Evolutionary conservation across 1,140 invertebrate species (phyloP).

Genomic region (Aplysia californica): DNA sequence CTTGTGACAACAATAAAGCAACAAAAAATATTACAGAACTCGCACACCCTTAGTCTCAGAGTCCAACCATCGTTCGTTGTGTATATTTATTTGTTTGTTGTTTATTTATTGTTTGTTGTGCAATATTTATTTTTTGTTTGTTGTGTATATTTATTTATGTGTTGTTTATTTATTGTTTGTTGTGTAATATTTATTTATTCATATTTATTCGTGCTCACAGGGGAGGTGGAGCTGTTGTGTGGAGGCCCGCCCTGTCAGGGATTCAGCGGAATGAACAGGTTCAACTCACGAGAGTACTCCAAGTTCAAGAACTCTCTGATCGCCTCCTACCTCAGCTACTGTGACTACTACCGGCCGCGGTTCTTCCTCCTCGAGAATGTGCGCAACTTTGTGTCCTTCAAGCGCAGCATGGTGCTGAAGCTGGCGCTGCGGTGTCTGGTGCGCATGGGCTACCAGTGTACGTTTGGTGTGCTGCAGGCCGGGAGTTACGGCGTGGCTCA

Average conservation of each 20-base stretch:
- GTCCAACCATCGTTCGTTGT: no score
- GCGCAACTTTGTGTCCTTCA: slow-evolving; percentile 86
- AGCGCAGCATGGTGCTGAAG: slow-evolving; percentile 86
- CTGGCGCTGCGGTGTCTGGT: slow-evolving; percentile 81
- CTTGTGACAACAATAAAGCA: no score
- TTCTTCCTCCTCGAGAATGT: slow-evolving; percentile 91
- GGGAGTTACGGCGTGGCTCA: slow-evolving; percentile 89
- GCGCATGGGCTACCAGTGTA: slow-evolving; percentile 87
- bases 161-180: no score
- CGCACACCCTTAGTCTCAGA: no score
- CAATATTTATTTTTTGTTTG: no score
- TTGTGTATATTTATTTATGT: no score
- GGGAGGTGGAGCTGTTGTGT: slow-evolving; percentile 86
- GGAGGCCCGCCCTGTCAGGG: slow-evolving; percentile 94
- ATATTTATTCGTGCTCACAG: slow-evolving; percentile 1
- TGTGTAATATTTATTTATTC: no score
- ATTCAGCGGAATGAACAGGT: slow-evolving; percentile 91
- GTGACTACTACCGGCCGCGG: slow-evolving; percentile 87
- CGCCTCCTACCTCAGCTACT: slow-evolving; percentile 86
- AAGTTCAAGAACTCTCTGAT: slow-evolving; percentile 90
- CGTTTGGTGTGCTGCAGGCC: slow-evolving; percentile 87
- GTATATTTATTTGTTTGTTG: no score
- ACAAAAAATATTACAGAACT: no score
- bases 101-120: no score
- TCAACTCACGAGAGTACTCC: slow-evolving; percentile 88